Evolutionary conservation across 2,113 vertebrate species (phyloP), one percentile per base, ranked within the genome.

Genomic region (Anhinga rufa): DNA sequence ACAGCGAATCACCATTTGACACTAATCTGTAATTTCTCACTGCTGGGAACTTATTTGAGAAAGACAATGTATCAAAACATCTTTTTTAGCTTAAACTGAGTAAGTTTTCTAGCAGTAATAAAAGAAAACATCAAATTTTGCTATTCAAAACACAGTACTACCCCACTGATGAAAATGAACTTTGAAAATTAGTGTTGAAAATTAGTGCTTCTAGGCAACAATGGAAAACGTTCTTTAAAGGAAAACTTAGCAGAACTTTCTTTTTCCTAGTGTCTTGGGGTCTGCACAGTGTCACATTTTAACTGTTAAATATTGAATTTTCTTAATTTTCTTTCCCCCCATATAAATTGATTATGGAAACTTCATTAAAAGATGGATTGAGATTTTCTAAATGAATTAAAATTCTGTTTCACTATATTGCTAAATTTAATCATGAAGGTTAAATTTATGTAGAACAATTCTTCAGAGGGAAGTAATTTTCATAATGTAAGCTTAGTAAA

Each of bases 321-420:
- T 74, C 69, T 52, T 69, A 42, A 88, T 86, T 76, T 66, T 54
- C n/a, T 21, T 51, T 11, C 10, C 20, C 46, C 18, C n/a, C 46
- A 57, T 29, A 13, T 57, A 88, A 96, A 13, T 49, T 91, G 81
- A 87, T 95, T 94, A 92, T 12, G 29, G 70, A 89, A 96, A 91
- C 46, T 87, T 93, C 83, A 93, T 93, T 97, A 93, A 74, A 54
- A 65, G 81, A 89, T 85, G 66, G 72, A 95, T 42, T 77, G 86
- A 89, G 88, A 82, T 81, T 91, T 94, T 88, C 83, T 89, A 96
- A 93, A 52, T 38, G 25, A 94, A 77, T 89, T 95, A 91, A 91
- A 94, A 91, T 86, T 89, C 69, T 92, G 58, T 77, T 82, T 87
- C 69, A 82, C 75, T 93, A 71, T n/a, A 69, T 61, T 69, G 64